Conservation (phyloP, 1,140 invertebrate species). For the Cotesia glomerata region DNA sequence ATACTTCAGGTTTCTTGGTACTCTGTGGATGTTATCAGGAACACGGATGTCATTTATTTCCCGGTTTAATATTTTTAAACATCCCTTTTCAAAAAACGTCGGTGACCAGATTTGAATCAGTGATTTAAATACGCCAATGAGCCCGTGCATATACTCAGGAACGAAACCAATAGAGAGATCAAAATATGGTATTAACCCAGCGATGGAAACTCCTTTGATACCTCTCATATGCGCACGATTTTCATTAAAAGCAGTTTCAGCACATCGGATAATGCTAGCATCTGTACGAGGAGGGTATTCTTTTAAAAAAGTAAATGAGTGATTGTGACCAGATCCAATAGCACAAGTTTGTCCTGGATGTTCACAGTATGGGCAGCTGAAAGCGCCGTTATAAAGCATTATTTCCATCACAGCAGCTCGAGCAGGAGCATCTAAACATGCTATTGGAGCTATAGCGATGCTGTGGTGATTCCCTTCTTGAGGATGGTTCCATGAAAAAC, state of each 20-base stretch:
- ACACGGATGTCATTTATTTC: neutral
- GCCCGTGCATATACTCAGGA: neutral
- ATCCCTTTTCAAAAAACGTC: neutral
- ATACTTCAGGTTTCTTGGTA: no score
- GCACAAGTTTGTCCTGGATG: constrained; percentile 14
- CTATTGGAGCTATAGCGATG: constrained; percentile 22
- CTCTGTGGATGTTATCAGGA: neutral
- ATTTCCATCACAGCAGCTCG: constrained; percentile 20
- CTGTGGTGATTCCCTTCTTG: neutral
- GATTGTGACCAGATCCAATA: neutral
- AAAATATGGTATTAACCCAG: no score
- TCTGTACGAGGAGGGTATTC: neutral
- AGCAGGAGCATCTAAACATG: constrained; percentile 20
- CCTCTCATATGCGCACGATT: no score
- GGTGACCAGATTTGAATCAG: neutral
- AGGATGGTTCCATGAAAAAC: constrained; percentile 13
- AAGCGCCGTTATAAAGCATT: constrained; percentile 13
- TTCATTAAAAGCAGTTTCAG: no score
- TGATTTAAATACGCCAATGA: neutral
- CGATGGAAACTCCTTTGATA: no score
- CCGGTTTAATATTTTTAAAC: neutral
- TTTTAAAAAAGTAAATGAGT: neutral
- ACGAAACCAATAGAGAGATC: no score
- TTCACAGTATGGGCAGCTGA: constrained; percentile 25
- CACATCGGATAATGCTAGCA: no score